Evolutionary conservation across 2,797 vertebrate genomes (phyloP).

Genomic region (Lates japonicus): DNA sequence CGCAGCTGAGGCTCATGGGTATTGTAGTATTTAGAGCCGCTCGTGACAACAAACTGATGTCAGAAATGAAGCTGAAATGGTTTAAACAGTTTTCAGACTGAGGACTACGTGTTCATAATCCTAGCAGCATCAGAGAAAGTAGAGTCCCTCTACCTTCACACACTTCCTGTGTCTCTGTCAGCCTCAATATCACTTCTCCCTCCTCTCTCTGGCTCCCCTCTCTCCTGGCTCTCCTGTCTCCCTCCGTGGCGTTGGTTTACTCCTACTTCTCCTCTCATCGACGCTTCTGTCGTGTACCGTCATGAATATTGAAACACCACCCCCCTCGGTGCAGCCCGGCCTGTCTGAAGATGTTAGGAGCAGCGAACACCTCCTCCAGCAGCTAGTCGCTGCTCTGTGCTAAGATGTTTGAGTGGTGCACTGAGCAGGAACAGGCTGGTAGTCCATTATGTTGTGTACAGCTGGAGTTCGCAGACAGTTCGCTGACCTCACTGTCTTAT

Average conservation of each 20-base stretch:
- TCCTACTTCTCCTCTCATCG: constrained; percentile 52
- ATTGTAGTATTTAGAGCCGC: too few species aligned
- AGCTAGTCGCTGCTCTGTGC: not conserved
- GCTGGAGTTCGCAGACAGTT: not conserved
- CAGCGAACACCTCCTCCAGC: constrained; percentile 12
- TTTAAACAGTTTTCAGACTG: too few species aligned
- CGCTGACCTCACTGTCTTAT: not conserved
- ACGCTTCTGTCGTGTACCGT: constrained; percentile 56
- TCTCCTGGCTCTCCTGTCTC: constrained; percentile 7
- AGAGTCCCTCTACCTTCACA: not conserved
- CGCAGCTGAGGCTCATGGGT: too few species aligned
- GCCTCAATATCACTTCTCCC: constrained; percentile 32
- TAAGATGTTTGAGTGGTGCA: constrained; percentile 20
- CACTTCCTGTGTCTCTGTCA: constrained; percentile 39
- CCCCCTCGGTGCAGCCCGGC: constrained; percentile 39
- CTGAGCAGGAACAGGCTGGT: not conserved
- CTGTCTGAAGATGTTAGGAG: constrained; percentile 62
- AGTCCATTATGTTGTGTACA: constrained; percentile 33
- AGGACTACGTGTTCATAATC: too few species aligned
- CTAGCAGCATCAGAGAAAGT: not conserved
- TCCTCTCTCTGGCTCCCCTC: not conserved
- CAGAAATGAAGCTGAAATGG: too few species aligned
- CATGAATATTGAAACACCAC: constrained; percentile 66
- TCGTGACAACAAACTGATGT: too few species aligned
- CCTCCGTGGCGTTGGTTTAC: constrained; percentile 41